Evolutionary conservation across 2,113 vertebrate species (phyloP), one percentile per base, ranked within the genome.

Genomic region (Mus pahari): DNA sequence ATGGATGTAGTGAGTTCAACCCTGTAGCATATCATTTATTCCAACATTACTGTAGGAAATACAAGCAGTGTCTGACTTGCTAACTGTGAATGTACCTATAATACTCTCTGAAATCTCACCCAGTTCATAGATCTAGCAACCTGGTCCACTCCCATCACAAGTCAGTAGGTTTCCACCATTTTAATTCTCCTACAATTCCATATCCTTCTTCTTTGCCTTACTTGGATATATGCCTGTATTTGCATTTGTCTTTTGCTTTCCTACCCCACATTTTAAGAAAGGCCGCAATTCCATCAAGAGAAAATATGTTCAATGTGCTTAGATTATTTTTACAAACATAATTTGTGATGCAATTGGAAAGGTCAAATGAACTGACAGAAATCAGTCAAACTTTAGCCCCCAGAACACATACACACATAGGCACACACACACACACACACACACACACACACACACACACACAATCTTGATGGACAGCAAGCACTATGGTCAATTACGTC

Each of bases 1-100:
- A 64, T 36, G 82, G 71, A n/a, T 60, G 19, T 26, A 60, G 20
- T 26, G 48, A 89, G 36, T 84, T 93, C 24, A 93, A 91, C 45
- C 26, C 89, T 79, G 9, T 90, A 55, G 5, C 39, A 73, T 91
- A 53, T 64, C 68, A 82, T 89, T 94, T n/a, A 26, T 62, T 70
- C 0, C 13, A 22, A 86, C 82, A 78, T 68, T 93, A 55, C 13
- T 45, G 48, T 82, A 74, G 77, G 31, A 96, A 91, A 82, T 55
- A 28, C 6, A 92, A 83, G 8, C 12, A 60, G 22, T 81, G 42
- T 79, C 10, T 26, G 39, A 84, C 58, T 90, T 60, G 58, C 39
- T 90, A 82, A 70, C 77, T 96, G 42, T 20, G 45, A 66, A 48
- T 94, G 90, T 89, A 82, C 45, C 36, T 91, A 26, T 5, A 60